These are phyloP conservation scores for Poeciliopsis turneri DNA, from an alignment of 2,797 vertebrate genomes.

Conservation along the genomic window DNA sequence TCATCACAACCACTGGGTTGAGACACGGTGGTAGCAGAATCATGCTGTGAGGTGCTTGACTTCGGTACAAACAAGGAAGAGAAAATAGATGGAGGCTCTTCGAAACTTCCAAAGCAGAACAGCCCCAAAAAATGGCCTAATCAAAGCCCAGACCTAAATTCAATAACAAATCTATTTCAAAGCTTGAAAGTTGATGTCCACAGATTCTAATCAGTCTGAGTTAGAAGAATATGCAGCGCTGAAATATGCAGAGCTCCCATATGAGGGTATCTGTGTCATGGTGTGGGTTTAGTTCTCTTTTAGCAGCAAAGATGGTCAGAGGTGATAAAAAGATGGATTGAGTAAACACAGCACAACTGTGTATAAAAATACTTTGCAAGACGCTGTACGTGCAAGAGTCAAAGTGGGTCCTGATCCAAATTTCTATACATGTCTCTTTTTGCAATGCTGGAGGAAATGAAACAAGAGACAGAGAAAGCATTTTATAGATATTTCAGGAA, in stretches of 20 bases:
- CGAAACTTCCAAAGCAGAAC: background rate
- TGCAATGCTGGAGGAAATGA: constrained; percentile 30
- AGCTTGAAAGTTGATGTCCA: background rate
- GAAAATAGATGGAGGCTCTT: background rate
- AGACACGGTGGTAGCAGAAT: background rate
- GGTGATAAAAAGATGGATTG: background rate
- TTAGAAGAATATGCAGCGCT: background rate
- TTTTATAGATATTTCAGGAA: constrained; percentile 54
- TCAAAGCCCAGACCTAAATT: background rate
- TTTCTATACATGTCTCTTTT: constrained; percentile 33
- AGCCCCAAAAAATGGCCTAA: background rate
- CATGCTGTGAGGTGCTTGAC: background rate
- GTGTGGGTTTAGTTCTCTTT: background rate
- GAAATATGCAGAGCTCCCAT: background rate
- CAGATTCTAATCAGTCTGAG: background rate
- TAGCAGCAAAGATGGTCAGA: background rate
- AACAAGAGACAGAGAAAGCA: constrained; percentile 22
- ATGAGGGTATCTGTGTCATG: background rate
- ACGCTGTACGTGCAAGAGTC: no score
- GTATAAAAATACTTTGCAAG: constrained; percentile 21
- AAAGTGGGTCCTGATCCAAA: background rate
- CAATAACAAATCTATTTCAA: background rate
- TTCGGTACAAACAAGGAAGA: background rate
- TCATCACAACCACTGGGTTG: background rate
- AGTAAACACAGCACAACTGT: background rate